Percentiles rank a stretch among this genome's conserved stretches.
Evolutionary conservation across 2,113 vertebrate species (phyloP).

Genomic region (Centropus unirufus): DNA sequence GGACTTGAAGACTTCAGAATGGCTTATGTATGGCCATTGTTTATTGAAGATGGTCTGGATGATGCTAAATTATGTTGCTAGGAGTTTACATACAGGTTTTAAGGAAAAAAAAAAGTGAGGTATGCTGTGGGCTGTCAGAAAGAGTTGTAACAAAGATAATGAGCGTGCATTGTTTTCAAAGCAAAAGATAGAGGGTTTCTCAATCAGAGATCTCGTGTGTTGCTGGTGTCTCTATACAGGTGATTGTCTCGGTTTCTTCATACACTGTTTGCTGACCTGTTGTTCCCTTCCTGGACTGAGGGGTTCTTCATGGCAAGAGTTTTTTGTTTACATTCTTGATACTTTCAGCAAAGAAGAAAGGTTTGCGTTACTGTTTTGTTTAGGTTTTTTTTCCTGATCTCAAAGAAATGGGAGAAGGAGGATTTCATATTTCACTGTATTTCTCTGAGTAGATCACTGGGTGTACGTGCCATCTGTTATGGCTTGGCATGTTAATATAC

Average conservation of each 20-base stretch:
- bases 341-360: neutral
- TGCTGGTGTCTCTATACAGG: neutral
- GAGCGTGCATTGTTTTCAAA: neutral
- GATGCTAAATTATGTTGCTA: neutral
- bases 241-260: neutral
- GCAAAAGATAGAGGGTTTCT: neutral
- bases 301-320: neutral
- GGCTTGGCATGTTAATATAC: neutral
- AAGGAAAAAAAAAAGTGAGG: neutral
- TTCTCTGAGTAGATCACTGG: neutral
- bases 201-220: neutral
- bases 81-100: neutral
- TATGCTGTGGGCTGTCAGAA: neutral
- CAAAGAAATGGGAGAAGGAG: neutral
- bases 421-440: neutral
- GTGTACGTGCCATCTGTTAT: neutral
- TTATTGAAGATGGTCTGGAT: neutral
- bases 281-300: neutral
- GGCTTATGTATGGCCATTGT: neutral
- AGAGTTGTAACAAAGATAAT: neutral
- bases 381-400: neutral
- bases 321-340: neutral
- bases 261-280: neutral
- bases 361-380: neutral
- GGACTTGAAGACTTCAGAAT: neutral